Conservation (phyloP, 2,888 invertebrate species). For the Shargacucullia verbasci region DNA sequence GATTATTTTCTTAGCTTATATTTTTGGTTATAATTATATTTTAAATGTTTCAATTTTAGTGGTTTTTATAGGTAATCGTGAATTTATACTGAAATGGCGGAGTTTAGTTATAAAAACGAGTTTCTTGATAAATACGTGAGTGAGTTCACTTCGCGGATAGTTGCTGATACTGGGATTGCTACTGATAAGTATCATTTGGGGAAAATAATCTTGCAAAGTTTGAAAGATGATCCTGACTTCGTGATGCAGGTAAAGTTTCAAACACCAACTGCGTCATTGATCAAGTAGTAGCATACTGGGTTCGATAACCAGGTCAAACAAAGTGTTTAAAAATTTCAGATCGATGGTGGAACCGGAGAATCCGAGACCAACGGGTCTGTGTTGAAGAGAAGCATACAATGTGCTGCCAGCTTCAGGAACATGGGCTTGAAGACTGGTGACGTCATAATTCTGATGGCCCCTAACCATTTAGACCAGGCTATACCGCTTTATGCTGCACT, state of each 20-base stretch:
- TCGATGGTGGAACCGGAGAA: conserved; percentile 76
- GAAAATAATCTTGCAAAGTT: conserved; percentile 39
- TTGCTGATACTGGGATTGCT: conserved; percentile 60
- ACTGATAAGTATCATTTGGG: conserved; percentile 64
- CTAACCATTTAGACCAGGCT: conserved; percentile 76
- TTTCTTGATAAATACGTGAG: conserved; percentile 52
- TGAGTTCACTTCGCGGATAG: conserved; percentile 57
- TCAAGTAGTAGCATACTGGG: too few species aligned
- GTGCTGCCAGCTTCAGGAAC: conserved; percentile 73
- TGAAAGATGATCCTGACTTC: conserved; percentile 45
- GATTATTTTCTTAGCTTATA: too few species aligned
- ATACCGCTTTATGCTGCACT: conserved; percentile 81
- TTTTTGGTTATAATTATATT: too few species aligned
- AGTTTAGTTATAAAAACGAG: conserved; percentile 17
- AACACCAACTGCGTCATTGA: too few species aligned
- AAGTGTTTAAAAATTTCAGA: too few species aligned
- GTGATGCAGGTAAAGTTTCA: conserved; percentile 46
- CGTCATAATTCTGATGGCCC: conserved; percentile 77
- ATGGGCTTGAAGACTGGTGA: conserved; percentile 75
- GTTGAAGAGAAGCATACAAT: conserved; percentile 70
- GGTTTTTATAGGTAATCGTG: too few species aligned
- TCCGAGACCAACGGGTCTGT: conserved; percentile 75
- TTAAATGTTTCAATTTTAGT: too few species aligned
- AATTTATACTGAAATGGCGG: conserved; percentile 3
- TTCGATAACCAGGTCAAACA: too few species aligned